These are phyloP conservation scores for Saxidomus purpurata DNA, from an alignment of 1,140 invertebrate genomes.

Conservation along the genomic window DNA sequence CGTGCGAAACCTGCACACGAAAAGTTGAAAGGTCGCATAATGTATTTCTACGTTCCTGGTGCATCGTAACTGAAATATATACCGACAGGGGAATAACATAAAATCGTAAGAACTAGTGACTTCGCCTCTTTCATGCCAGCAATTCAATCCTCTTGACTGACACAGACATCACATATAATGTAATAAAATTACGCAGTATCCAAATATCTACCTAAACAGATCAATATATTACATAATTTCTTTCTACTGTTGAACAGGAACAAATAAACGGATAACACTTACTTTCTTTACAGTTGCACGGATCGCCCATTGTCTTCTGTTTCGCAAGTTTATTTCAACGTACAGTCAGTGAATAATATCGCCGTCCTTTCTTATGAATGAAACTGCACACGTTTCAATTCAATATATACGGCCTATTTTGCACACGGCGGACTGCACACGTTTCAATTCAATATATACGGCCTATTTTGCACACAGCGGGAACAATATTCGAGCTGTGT, in stretches of 20 bases:
- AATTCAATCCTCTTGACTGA: too few relatives aligned
- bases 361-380: not conserved
- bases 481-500: constrained; percentile 1
- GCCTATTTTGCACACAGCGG: constrained; percentile 29
- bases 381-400: not conserved
- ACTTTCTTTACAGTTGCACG: not conserved
- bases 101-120: too few relatives aligned
- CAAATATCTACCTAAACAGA: not conserved
- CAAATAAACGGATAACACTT: not conserved
- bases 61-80: too few relatives aligned
- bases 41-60: too few relatives aligned
- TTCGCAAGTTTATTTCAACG: not conserved
- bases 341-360: too few relatives aligned
- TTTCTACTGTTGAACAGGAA: not conserved
- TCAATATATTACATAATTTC: not conserved
- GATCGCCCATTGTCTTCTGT: constrained; percentile 14
- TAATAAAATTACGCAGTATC: too few relatives aligned
- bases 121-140: too few relatives aligned
- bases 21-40: too few relatives aligned
- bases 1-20: too few relatives aligned
- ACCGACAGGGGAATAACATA: too few relatives aligned
- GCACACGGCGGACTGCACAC: not conserved
- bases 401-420: not conserved
- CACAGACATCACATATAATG: too few relatives aligned
- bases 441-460: not conserved